Conservation (phyloP, 2,113 vertebrate species). For the Boleophthalmus pectinirostris region DNA sequence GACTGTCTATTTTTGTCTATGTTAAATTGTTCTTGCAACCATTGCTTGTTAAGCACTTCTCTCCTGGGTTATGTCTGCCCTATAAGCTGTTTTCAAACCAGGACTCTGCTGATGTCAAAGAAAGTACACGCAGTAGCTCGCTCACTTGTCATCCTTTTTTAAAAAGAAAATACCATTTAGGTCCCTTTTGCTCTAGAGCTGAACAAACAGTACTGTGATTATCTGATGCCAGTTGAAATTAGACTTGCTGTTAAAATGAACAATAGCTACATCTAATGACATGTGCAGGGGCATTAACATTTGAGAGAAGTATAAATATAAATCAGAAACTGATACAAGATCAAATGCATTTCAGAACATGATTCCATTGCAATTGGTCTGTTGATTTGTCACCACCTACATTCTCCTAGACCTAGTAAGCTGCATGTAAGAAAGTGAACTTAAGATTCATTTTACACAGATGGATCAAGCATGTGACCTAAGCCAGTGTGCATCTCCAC, state of each 20-base stretch:
- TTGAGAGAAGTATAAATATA: background rate
- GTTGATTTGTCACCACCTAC: constrained; percentile 9
- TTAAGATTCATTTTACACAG: constrained; percentile 38
- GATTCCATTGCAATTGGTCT: background rate
- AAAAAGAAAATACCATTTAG: constrained; percentile 14
- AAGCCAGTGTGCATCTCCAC: constrained; percentile 49
- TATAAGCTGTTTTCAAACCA: constrained; percentile 65
- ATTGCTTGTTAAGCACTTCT: constrained; percentile 72
- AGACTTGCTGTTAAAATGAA: no score
- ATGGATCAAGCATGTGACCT: constrained; percentile 53
- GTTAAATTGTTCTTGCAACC: constrained; percentile 52
- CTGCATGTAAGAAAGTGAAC: constrained; percentile 11
- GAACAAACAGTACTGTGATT: no score
- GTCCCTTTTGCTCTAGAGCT: background rate
- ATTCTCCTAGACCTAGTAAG: constrained; percentile 1
- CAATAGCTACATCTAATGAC: no score
- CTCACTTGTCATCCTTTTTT: constrained; percentile 39
- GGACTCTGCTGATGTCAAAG: constrained; percentile 69
- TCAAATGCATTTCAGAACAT: no score
- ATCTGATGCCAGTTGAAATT: no score
- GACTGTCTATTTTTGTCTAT: constrained; percentile 46
- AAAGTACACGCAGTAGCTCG: constrained; percentile 44
- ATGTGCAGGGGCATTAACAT: background rate
- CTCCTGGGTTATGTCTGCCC: constrained; percentile 35
- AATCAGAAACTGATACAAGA: no score